Evolutionary conservation across 2,113 vertebrate genomes (phyloP), one percentile per base, ranked within the genome.

Genomic region (Pollachius pollachius): DNA sequence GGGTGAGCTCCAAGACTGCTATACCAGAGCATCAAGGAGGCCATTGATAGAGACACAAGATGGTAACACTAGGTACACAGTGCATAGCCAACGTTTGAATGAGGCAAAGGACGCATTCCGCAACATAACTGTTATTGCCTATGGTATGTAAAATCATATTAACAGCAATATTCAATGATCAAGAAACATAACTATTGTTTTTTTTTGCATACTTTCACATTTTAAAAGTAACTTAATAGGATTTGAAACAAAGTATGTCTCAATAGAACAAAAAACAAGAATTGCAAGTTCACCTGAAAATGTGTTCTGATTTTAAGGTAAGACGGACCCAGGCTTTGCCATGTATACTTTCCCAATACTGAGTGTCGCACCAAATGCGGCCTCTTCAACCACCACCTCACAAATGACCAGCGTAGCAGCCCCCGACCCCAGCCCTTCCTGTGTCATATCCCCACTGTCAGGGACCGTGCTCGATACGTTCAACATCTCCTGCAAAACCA

Each of bases 401-500:
- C 9, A 16, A 52, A 37, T 34, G 18, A 64, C 57, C 57, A 52
- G 91, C 70, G 91, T 82, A 73, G 64, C 80, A 0, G 16, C 84
- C 63, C 48, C 87, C 8, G 52, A 68, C 0, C 82, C 70, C 0
- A 6, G 9, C 0, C 19, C 91, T 0, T 69, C 65, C 0, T 97
- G 97, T 23, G 72, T 57, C 5, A 81, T 94, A 56, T 77, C 76
- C 15, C 97, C 95, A 0, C 2, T 19, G 0, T 85, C 89, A 69
- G 97, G 96, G 60, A 93, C 94, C 0, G 74, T 94, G 30, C 87
- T 97, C 21, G 93, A 92, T 4, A 75, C 82, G 0, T 98, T 97
- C 75, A 54, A 84, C 30, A 85, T 96, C 67, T 90, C 84, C 69
- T 99, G 97, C 77, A 70, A 76, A 56, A 30, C 71, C 52, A 72